Evolutionary conservation across 2,113 vertebrate species (phyloP).

Genomic region (Amazona guildingii): DNA sequence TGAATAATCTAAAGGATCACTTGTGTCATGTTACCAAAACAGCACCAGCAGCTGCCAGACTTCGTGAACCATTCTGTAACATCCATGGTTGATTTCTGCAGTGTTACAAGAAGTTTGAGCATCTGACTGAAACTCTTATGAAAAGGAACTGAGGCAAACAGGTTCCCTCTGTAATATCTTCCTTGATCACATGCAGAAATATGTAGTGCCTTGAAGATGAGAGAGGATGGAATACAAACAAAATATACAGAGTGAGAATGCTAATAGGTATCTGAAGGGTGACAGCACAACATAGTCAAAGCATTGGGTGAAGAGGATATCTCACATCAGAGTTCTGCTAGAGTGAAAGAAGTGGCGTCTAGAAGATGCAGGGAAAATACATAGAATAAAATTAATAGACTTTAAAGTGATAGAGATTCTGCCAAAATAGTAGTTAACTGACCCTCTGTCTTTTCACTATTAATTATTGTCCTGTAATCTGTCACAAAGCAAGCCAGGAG

Average conservation of each 20-base stretch:
- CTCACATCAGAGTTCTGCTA: neutral
- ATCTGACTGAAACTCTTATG: neutral
- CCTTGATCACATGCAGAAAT: neutral
- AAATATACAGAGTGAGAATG: neutral
- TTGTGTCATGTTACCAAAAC: neutral
- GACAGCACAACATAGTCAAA: neutral
- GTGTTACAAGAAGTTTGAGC: neutral
- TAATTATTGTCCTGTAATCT: neutral
- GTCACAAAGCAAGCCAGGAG: neutral
- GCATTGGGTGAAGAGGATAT: neutral
- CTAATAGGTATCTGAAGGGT: neutral
- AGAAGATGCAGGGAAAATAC: neutral
- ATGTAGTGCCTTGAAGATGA: neutral
- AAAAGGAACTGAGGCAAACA: neutral
- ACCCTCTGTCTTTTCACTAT: neutral
- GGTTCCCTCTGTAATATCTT: neutral
- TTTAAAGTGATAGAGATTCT: neutral
- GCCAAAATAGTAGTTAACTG: neutral
- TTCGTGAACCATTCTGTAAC: neutral
- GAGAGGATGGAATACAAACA: neutral
- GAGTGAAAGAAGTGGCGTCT: neutral
- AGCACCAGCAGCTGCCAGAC: neutral
- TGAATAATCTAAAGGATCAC: neutral
- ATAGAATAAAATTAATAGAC: neutral
- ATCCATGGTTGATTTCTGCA: neutral